phyloP scores from a whole-genome alignment of 1,140 invertebrate genomes.

The Coptotermes formosanus region DNA sequence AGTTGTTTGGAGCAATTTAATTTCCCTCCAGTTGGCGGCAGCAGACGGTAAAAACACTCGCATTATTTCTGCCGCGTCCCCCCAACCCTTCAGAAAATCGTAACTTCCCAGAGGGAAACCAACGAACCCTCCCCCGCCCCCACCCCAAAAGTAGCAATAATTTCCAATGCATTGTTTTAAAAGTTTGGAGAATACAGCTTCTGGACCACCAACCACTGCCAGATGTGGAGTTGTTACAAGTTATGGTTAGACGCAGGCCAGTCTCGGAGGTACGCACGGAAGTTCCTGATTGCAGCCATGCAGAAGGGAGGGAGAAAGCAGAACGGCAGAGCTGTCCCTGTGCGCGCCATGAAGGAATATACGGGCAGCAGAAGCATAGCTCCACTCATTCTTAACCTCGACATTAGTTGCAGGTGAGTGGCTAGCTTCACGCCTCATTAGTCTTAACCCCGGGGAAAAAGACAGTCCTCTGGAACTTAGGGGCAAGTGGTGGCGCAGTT shows the following conservation, averaged over 20 bases:
- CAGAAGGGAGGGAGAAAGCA: no score
- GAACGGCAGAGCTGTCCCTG: no score
- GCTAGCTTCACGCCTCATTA: no score
- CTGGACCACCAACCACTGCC: neutral
- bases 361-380: no score
- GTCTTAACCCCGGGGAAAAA: no score
- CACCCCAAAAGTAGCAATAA: neutral
- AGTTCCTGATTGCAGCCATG: neutral
- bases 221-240: neutral
- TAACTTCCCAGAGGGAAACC: neutral
- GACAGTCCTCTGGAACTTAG: no score
- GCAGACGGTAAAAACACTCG: neutral
- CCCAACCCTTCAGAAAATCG: neutral
- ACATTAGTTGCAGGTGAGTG: no score
- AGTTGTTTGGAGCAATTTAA: constrained; percentile 10
- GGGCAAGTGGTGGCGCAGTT: no score
- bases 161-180: neutral
- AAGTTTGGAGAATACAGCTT: neutral
- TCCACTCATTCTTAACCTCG: no score
- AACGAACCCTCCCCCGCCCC: no score
- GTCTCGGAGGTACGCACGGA: no score
- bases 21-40: neutral
- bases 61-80: neutral
- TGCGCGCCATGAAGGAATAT: no score
- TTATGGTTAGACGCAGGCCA: neutral